Base-by-base conservation (phyloP, 2,113 vertebrate genomes). In the Tonatia bakeri region DNA sequence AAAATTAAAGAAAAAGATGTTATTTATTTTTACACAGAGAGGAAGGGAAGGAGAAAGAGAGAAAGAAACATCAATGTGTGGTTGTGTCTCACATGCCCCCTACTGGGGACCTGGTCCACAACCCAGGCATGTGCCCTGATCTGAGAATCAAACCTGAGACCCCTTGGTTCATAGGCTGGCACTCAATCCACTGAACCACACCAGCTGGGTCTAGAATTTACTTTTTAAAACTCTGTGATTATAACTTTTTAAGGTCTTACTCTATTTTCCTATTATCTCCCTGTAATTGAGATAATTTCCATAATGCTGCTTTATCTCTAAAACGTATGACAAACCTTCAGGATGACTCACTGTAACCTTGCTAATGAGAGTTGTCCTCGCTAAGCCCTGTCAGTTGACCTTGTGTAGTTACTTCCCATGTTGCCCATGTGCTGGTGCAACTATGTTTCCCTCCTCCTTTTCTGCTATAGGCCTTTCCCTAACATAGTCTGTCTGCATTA, bases 381-480 rank as follows among this genome's bases (percentile, higher is more conserved):
- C 6, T 8, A 38, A 36, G 26, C 14, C 31, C 22, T 72, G 9
- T 61, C 40, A 43, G 5, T 14, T 28, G 24, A 36, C 36, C 8
- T 0, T 31, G 43, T 24, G 26, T 54, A 15, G 26, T 38, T 50
- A 24, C 43, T 31, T 40, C 52, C 65, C 17, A 24, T 2, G 15
- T 65, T 45, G 26, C 43, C 10, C 13, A 5, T 0, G 0, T 17
- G 8, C 22, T 31, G 45, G 52, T n/a, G 3, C 15, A 45, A 26
- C 15, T 33, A 2, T 7, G 10, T 33, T 20, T 10, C 31, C 3
- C 7, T 16, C 24, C 43, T 20, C 5, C 59, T 61, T 38, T 59
- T 15, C 52, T 38, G 43, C 16, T 31, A 4, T 28, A 16, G 16
- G 24, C 24, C 31, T 36, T 9, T 11, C 31, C 2, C 36, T n/a